Evolutionary conservation across 2,113 vertebrate species (phyloP).

Genomic region (Prinia subflava): DNA sequence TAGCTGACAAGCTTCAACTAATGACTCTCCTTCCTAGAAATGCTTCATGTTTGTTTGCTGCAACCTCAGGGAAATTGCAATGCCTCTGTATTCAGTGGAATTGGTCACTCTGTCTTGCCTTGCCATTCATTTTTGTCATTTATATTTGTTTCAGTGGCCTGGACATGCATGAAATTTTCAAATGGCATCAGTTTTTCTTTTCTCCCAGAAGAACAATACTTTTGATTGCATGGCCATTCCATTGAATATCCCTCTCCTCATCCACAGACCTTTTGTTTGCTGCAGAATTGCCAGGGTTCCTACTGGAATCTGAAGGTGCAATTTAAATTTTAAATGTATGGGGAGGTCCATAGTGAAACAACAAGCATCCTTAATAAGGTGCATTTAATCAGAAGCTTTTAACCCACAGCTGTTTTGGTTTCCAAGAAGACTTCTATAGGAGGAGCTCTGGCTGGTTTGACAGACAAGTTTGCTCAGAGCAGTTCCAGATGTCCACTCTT

Average conservation of each 20-base stretch:
- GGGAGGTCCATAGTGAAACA: background rate
- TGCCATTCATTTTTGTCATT: slow-evolving; percentile 80
- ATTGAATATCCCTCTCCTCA: slow-evolving; percentile 73
- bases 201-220: slow-evolving; percentile 36
- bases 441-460: background rate
- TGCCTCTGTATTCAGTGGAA: slow-evolving; percentile 80
- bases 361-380: background rate
- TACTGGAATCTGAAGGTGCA: background rate
- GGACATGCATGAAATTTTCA: slow-evolving; percentile 74
- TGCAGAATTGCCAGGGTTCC: background rate
- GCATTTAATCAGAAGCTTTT: background rate
- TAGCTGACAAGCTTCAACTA: background rate
- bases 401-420: background rate
- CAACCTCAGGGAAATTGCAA: slow-evolving; percentile 84
- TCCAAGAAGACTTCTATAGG: background rate
- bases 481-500: background rate
- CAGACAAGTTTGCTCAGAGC: background rate
- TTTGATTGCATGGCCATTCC: slow-evolving; percentile 84
- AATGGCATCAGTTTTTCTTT: slow-evolving; percentile 60
- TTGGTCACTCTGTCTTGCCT: slow-evolving; percentile 72
- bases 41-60: slow-evolving; percentile 69
- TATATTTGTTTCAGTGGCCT: slow-evolving; percentile 75
- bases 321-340: background rate
- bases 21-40: slow-evolving; percentile 22
- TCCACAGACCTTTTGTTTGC: slow-evolving; percentile 56